Evolutionary conservation across 1,140 invertebrate species (phyloP).

Genomic region (Whitmania pigra): DNA sequence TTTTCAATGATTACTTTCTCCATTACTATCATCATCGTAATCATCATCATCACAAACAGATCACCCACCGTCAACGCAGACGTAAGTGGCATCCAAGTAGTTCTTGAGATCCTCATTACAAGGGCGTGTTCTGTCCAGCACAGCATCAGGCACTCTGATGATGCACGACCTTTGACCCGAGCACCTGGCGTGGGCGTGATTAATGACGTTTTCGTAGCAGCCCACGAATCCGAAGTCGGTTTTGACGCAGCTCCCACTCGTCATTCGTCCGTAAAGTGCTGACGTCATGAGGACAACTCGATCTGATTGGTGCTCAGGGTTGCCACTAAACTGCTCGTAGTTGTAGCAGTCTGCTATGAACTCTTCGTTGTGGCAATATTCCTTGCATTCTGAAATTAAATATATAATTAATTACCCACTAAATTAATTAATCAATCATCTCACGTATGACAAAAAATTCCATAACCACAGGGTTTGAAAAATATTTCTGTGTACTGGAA

Average conservation of each 20-base stretch:
- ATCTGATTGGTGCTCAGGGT: too few species aligned
- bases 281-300: constrained; percentile 8
- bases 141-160: constrained; percentile 10
- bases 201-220: constrained; percentile 13
- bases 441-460: too few species aligned
- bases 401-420: too few species aligned
- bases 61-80: constrained; percentile 14
- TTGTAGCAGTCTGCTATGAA: not conserved
- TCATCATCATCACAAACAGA: not conserved
- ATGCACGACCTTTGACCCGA: constrained; percentile 14
- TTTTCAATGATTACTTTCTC: not conserved
- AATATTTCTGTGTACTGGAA: too few species aligned
- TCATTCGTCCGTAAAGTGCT: constrained; percentile 2
- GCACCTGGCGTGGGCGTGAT: constrained; percentile 12
- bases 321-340: not conserved
- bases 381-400: not conserved
- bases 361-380: constrained; percentile 8
- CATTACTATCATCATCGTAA: not conserved
- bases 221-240: constrained; percentile 12
- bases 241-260: not conserved
- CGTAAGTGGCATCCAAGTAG: constrained; percentile 16
- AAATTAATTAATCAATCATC: too few species aligned
- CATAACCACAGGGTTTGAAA: too few species aligned
- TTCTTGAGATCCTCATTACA: constrained; percentile 15
- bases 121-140: constrained; percentile 8